phyloP scores from a whole-genome alignment of 2,888 invertebrate genomes.

The Synergus japonicus region DNA sequence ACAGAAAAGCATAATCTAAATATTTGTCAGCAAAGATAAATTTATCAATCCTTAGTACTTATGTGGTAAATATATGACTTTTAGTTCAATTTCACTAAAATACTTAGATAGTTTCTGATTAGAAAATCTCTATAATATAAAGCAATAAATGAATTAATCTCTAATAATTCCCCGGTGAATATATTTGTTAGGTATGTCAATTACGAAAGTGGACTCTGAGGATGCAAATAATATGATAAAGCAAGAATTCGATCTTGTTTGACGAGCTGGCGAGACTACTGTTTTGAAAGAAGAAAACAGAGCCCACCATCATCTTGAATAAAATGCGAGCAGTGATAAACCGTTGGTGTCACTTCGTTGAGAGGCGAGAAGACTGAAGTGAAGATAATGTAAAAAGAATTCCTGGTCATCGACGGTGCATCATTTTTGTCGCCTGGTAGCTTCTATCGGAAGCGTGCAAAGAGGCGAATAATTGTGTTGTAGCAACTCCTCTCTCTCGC shows the following conservation, averaged over 20 bases:
- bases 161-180: background rate
- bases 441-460: background rate
- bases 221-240: slow-evolving; percentile 7
- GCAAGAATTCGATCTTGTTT: slow-evolving; percentile 5
- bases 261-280: background rate
- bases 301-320: background rate
- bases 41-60: too few species aligned
- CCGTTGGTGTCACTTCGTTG: background rate
- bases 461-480: background rate
- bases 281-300: slow-evolving; percentile 6
- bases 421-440: background rate
- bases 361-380: background rate
- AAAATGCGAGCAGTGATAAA: background rate
- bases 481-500: slow-evolving; percentile 37
- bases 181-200: background rate
- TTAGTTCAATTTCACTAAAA: too few species aligned
- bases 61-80: too few species aligned
- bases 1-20: too few species aligned
- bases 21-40: too few species aligned
- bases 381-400: slow-evolving; percentile 7
- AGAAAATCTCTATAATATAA: too few species aligned
- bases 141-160: background rate
- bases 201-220: background rate
- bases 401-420: background rate
- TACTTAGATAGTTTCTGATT: too few species aligned